A percentile compares a stretch with the other conserved stretches of the same genome.
Conservation (phyloP, 2,888 invertebrate species). For the Eupithecia insigniata region DNA sequence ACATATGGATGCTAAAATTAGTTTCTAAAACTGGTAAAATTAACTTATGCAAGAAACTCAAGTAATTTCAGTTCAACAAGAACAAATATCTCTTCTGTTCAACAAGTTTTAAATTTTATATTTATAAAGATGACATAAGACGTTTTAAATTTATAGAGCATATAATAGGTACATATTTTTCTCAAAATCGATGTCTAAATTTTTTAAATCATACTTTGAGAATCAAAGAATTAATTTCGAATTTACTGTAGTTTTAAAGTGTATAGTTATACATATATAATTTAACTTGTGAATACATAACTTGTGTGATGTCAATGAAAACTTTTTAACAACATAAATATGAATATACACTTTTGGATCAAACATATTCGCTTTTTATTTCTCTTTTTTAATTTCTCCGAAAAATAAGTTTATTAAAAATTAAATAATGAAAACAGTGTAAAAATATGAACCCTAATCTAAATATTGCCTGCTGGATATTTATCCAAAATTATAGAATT, state of each 20-base stretch:
- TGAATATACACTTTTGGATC: constrained; percentile 82
- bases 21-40: not conserved
- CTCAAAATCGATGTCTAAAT: not conserved
- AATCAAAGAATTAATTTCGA: constrained; percentile 71
- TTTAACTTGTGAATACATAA: constrained; percentile 71
- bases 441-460: not conserved
- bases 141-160: not conserved
- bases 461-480: not conserved
- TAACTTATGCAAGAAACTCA: not conserved
- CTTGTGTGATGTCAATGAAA: constrained; percentile 78
- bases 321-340: constrained; percentile 72
- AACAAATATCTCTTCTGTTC: not conserved
- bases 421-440: not conserved
- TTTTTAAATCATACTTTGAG: constrained; percentile 20
- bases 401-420: not conserved
- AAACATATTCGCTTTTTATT: constrained; percentile 57
- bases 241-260: constrained; percentile 75
- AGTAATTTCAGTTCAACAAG: not conserved
- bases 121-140: not conserved
- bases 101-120: not conserved
- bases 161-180: not conserved
- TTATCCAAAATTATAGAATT: not conserved
- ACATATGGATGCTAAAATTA: not conserved
- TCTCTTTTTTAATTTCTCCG: too few species aligned
- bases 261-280: constrained; percentile 59